A percentile compares a stretch with the other conserved stretches of the same genome.
phyloP scores from a whole-genome alignment of 2,113 vertebrate species.

The Parus major region DNA sequence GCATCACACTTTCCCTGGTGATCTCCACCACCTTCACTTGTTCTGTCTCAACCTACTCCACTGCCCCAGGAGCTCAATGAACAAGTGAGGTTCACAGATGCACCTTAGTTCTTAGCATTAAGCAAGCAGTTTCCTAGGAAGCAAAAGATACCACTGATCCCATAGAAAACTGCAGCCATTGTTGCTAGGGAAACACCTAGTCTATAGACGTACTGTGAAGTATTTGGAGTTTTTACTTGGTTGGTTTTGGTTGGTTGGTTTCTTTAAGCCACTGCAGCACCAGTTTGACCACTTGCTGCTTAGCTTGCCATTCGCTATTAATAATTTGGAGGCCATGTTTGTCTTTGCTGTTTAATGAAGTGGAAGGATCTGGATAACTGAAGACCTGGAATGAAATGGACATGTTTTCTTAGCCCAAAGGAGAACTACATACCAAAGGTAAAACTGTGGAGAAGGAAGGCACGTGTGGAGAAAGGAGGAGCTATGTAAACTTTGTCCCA shows the following conservation, averaged over 20 bases:
- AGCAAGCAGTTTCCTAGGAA: background rate
- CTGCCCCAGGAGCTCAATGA: background rate
- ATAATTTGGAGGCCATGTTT: background rate
- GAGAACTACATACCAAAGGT: background rate
- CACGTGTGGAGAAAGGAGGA: background rate
- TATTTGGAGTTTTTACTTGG: background rate
- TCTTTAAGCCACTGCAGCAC: background rate
- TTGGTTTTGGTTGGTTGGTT: background rate
- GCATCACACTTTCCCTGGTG: fast-evolving
- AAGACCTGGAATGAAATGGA: background rate
- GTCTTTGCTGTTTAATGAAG: background rate
- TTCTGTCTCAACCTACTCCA: background rate
- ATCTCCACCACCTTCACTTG: background rate
- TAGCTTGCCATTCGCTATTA: background rate
- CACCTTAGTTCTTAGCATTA: background rate
- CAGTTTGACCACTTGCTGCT: background rate
- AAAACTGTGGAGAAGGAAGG: background rate
- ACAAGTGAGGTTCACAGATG: background rate
- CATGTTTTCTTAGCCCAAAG: background rate
- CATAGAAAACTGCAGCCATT: background rate
- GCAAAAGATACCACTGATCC: background rate
- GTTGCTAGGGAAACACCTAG: background rate
- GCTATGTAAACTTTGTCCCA: background rate
- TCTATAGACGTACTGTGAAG: background rate
- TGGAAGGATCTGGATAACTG: background rate